A percentile compares a stretch with the other conserved stretches of the same genome.
Evolutionary conservation across 2,113 vertebrate genomes (phyloP).

Genomic region (Phainopepla nitens): DNA sequence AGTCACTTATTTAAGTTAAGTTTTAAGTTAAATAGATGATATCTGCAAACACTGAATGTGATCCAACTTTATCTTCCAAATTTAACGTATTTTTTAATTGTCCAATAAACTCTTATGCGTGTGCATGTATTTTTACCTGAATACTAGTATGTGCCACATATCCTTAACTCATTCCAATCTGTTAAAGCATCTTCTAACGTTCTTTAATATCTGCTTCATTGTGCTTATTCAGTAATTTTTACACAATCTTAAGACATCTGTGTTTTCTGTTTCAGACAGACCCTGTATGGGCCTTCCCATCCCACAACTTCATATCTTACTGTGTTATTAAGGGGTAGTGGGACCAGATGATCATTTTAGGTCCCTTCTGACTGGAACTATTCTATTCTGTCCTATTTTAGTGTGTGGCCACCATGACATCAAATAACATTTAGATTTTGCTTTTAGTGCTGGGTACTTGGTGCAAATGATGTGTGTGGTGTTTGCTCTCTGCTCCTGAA

Average conservation of each 20-base stretch:
- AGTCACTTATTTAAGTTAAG: not conserved
- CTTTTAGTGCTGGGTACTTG: not conserved
- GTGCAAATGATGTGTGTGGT: not conserved
- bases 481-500: not conserved
- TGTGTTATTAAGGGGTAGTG: not conserved
- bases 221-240: not conserved
- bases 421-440: not conserved
- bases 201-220: not conserved
- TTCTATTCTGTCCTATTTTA: not conserved
- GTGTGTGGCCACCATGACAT: not conserved
- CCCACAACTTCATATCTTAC: not conserved
- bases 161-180: not conserved
- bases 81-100: not conserved
- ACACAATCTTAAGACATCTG: not conserved
- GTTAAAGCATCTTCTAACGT: not conserved
- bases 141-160: not conserved
- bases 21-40: not conserved
- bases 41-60: not conserved
- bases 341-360: not conserved
- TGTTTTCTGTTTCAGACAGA: not conserved
- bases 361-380: not conserved
- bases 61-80: not conserved
- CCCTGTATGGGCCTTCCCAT: not conserved
- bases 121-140: not conserved
- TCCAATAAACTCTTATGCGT: not conserved